Base-by-base conservation (phyloP, 2,888 invertebrate genomes). In the Plutella xylostella region DNA sequence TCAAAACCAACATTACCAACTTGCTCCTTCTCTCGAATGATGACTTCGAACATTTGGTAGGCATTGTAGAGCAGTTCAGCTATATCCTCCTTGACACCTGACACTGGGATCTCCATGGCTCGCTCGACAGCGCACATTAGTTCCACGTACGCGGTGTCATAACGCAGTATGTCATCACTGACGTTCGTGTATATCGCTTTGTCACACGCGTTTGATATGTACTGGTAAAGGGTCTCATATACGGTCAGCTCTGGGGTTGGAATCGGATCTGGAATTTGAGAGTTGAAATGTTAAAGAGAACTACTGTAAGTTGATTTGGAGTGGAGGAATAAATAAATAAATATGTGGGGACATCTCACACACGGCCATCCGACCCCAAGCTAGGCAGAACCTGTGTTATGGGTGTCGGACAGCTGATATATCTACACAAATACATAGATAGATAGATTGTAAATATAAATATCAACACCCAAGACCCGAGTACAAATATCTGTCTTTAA, bases 21-120 rank as follows among this genome's bases (percentile, higher is more conserved):
- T 45, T 61, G 60, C 30, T 77, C 76, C 38, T 77, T 75, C 39
- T 69, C 74, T 45, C 63, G 51, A 7, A 82, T 72, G 28, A 62
- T 50, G 9, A 68, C 21, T 45, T 80, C 75, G 42, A 80, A 82
- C 51, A 63, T 28, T 11, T 55, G 58, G 42, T 65, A 82, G 1
- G 80, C 68, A 1, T 61, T 60, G n/a, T 47, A 57, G 34, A 66
- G 63, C 0, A 82, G 49, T 2, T 61, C 50, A 0, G 63, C 68
- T 12, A 83, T 73, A 22, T 83, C 82, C 46, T 62, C 53, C 40
- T 52, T 60, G 31, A 83, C 70, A 0, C 70, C 70, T 3, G 61
- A 51, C 1, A 83, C 78, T 0, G 82, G 75, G 45, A 79, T 61
- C 49, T 83, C 82, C 82, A 83, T 82, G 0, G 79, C 77, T 21